These are phyloP conservation scores for Colius striatus DNA, from an alignment of 2,113 vertebrate species.

Conservation along the genomic window DNA sequence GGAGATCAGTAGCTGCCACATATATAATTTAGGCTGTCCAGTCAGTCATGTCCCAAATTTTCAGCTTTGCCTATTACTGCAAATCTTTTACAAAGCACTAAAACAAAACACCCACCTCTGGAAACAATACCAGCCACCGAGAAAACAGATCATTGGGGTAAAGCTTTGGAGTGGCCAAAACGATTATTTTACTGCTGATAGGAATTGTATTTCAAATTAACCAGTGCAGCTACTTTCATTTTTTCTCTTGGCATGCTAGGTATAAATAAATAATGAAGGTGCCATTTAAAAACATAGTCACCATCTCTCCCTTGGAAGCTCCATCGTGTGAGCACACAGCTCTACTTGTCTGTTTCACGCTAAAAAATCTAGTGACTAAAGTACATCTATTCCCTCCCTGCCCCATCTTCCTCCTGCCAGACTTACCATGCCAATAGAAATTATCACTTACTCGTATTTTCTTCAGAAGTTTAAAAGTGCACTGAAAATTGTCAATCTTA, in stretches of 20 bases:
- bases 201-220: not conserved
- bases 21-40: not conserved
- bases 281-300: not conserved
- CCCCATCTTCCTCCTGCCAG: not conserved
- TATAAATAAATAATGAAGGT: slow-evolving; percentile 18
- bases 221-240: not conserved
- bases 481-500: not conserved
- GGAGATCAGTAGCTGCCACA: not conserved
- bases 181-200: not conserved
- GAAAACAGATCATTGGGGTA: not conserved
- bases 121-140: not conserved
- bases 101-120: not conserved
- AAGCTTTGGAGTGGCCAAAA: not conserved
- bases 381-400: not conserved
- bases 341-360: not conserved
- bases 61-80: not conserved
- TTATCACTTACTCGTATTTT: not conserved
- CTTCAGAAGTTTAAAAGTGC: not conserved
- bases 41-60: not conserved
- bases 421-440: not conserved
- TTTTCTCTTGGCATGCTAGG: not conserved
- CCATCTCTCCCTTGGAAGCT: not conserved
- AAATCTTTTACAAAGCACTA: not conserved
- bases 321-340: not conserved
- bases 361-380: not conserved